phyloP scores from a whole-genome alignment of 1,140 invertebrate species.

The Anastatus disparis region DNA sequence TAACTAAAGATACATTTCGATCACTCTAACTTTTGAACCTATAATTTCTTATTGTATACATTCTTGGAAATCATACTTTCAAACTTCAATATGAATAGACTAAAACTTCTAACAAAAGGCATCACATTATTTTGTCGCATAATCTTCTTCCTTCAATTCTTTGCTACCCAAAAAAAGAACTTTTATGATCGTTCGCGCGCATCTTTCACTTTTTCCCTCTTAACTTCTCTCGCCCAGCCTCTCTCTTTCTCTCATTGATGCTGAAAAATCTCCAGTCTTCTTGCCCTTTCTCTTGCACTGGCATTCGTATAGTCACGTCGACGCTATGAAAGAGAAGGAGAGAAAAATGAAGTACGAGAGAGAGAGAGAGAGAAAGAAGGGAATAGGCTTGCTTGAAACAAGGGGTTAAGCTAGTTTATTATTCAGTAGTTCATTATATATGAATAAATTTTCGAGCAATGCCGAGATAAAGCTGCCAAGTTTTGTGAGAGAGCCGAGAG shows the following conservation, averaged over 20 bases:
- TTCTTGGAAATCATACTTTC: too few species aligned
- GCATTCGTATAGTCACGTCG: too few species aligned
- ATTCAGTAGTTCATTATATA: conserved; percentile 68
- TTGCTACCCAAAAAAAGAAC: conserved; percentile 43
- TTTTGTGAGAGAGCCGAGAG: conserved; percentile 65
- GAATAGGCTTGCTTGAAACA: conserved; percentile 62
- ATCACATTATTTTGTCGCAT: too few species aligned
- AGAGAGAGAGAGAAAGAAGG: background rate
- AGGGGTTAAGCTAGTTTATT: conserved; percentile 67
- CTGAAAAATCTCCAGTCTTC: conserved; percentile 3
- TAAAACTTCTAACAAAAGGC: too few species aligned
- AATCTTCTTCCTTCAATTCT: background rate
- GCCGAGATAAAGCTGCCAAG: conserved; percentile 69
- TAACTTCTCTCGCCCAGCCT: conserved; percentile 38
- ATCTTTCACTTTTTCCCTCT: too few species aligned
- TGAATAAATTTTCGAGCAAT: conserved; percentile 70
- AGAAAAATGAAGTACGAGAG: background rate
- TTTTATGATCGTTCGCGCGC: too few species aligned
- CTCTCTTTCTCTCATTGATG: conserved; percentile 41
- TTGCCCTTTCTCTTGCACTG: too few species aligned
- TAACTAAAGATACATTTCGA: too few species aligned
- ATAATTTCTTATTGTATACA: too few species aligned
- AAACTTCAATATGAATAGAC: too few species aligned
- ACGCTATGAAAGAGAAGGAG: background rate
- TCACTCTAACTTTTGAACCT: too few species aligned